phyloP scores from a whole-genome alignment of 2,797 vertebrate genomes.

The Sarcoramphus papa region DNA sequence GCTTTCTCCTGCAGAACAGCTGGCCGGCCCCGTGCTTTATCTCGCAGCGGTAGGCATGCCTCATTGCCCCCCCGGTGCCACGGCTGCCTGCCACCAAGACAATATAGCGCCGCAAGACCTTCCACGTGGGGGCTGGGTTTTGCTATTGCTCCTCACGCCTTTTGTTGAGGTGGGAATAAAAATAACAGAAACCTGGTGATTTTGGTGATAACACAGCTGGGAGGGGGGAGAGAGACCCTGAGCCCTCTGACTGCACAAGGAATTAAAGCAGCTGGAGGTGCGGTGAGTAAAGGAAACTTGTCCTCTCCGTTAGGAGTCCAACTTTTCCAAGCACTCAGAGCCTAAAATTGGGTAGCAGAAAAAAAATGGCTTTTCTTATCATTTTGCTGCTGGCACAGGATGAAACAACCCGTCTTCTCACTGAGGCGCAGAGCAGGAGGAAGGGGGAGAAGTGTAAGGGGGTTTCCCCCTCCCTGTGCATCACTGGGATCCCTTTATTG shows the following conservation, averaged over 20 bases:
- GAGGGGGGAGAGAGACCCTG: neutral
- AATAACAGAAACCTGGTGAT: neutral
- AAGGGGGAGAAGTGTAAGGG: neutral
- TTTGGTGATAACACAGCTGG: neutral
- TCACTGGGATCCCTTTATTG: neutral
- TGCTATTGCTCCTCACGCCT: neutral
- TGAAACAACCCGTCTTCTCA: neutral
- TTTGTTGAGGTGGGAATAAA: neutral
- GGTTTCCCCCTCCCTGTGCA: neutral
- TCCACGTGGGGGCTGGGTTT: neutral
- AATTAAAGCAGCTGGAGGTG: neutral
- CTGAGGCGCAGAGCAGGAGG: neutral
- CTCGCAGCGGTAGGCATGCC: neutral
- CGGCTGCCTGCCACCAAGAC: neutral
- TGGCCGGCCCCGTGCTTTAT: neutral
- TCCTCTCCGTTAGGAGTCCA: neutral
- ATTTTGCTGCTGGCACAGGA: neutral
- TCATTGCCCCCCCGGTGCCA: neutral
- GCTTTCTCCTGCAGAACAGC: neutral
- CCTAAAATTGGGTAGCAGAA: neutral
- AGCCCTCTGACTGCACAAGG: neutral
- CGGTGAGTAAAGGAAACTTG: neutral
- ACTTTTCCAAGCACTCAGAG: neutral
- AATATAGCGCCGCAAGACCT: neutral
- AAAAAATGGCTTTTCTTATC: neutral